These are phyloP conservation scores for Plectropomus leopardus DNA, from an alignment of 2,113 vertebrate genomes.

Conservation along the genomic window DNA sequence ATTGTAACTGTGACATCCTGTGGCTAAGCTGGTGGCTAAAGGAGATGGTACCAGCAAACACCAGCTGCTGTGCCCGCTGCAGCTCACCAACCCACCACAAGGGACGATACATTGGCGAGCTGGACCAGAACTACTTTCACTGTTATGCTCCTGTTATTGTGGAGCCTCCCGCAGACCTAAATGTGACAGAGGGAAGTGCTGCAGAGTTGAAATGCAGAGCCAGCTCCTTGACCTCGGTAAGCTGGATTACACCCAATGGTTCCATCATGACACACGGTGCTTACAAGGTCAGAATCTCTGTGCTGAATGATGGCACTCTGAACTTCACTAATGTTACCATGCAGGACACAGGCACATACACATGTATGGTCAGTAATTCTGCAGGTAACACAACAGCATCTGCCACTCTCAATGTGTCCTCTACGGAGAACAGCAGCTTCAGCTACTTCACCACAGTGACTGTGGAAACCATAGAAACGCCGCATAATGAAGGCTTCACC, in stretches of 20 bases:
- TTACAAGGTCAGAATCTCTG: conserved; percentile 96
- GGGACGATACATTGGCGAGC: conserved; percentile 96
- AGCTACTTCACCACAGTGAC: conserved; percentile 99
- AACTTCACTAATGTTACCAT: conserved; percentile 99
- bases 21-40: conserved; percentile 99
- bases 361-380: conserved; percentile 99
- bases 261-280: conserved; percentile 98
- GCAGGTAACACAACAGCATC: conserved; percentile 98
- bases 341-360: conserved; percentile 98
- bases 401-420: conserved; percentile 96
- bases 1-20: conserved; percentile 98
- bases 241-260: conserved; percentile 98
- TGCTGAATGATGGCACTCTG: conserved; percentile 96
- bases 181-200: conserved; percentile 98
- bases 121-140: conserved; percentile 98
- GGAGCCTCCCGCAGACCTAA: conserved; percentile 96
- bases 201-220: conserved; percentile 97
- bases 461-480: conserved; percentile 97
- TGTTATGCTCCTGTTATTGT: conserved; percentile 99
- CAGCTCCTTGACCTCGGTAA: conserved; percentile 96
- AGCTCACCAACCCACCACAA: conserved; percentile 93
- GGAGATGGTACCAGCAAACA: conserved; percentile 98
- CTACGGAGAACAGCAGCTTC: conserved; percentile 92
- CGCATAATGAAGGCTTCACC: conserved; percentile 94
- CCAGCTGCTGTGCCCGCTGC: conserved; percentile 98